Evolutionary conservation across 2,888 invertebrate species (phyloP).

Genomic region (Cerastoderma edule): DNA sequence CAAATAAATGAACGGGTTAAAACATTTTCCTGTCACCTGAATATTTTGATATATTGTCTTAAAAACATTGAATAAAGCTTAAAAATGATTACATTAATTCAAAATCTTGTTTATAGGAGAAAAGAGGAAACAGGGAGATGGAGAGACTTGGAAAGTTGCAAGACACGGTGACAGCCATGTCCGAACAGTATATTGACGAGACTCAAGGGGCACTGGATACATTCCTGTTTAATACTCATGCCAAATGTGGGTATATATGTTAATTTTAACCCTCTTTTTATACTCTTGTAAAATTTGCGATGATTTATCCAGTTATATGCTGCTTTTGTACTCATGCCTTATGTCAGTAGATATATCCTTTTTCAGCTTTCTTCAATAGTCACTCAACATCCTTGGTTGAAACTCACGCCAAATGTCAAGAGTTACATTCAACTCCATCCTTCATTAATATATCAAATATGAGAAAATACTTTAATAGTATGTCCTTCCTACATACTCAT

Average conservation of each 20-base stretch:
- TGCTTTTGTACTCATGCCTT: no score
- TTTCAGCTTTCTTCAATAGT: no score
- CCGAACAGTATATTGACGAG: slow-evolving; percentile 89
- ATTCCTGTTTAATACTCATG: slow-evolving; percentile 87
- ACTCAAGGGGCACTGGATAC: slow-evolving; percentile 87
- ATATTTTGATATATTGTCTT: background rate
- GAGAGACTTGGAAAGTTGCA: slow-evolving; percentile 91
- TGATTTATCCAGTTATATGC: no score
- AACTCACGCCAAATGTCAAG: no score
- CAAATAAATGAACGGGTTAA: background rate
- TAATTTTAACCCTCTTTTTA: no score
- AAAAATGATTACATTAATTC: background rate
- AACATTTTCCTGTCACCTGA: background rate
- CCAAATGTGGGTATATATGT: slow-evolving; percentile 65
- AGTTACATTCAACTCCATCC: no score
- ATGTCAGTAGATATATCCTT: no score
- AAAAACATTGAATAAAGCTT: background rate
- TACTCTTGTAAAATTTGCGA: no score
- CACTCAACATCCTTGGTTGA: no score
- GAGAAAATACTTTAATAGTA: no score
- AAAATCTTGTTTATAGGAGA: slow-evolving; percentile 86
- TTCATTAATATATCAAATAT: no score
- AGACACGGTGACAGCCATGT: slow-evolving; percentile 91
- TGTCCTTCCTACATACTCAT: no score
- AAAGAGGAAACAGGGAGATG: slow-evolving; percentile 91